Evolutionary conservation across 2,888 invertebrate species (phyloP), one percentile per base, ranked within the genome.

Genomic region (Dusona sp.): DNA sequence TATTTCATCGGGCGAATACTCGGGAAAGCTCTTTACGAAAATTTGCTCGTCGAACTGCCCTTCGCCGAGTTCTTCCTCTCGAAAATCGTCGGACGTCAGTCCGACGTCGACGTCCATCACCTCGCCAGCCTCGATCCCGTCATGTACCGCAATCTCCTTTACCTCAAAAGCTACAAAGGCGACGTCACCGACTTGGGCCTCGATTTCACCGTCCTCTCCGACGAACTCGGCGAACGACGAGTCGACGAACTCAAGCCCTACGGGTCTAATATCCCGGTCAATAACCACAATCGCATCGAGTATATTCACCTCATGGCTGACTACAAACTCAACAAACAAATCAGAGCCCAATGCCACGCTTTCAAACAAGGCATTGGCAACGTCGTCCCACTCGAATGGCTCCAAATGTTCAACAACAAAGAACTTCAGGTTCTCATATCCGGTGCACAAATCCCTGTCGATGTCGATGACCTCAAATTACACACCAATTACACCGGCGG

Each of bases 361-460:
- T 99, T 99, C 94, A 97, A 98, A 79, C 96, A 97, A 90, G 99
- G 99, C 0, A 95, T 99, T 81, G 97, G 97, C 73, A 98, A 98
- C 89, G 98, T 99, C 1, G 96, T 99, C 78, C 97, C 98, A 72
- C 95, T 98, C 29, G 97, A 98, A 89, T 99, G 99, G 99, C 95
- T 99, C 89, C 97, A 98, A 83, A 97, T 99, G 96, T 99, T 99
- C 95, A 97, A 97, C 91, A 96, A 98, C 91, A 97, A 98, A 88
- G 99, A 99, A 94, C 95, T 99, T 84, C 99, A 99, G 94, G 97
- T 98, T 82, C 96, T 99, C n/a, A 98, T 99, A 87, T 99, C 99
- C 0, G 99, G 99, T 0, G 98, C 99, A 0, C 98, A 97, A 91
- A 97, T 98, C 88, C 98, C 99, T 74, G 98, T 99, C 54, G 99